These are phyloP conservation scores for Eupithecia inturbata DNA, from an alignment of 2,888 invertebrate genomes.

Conservation along the genomic window DNA sequence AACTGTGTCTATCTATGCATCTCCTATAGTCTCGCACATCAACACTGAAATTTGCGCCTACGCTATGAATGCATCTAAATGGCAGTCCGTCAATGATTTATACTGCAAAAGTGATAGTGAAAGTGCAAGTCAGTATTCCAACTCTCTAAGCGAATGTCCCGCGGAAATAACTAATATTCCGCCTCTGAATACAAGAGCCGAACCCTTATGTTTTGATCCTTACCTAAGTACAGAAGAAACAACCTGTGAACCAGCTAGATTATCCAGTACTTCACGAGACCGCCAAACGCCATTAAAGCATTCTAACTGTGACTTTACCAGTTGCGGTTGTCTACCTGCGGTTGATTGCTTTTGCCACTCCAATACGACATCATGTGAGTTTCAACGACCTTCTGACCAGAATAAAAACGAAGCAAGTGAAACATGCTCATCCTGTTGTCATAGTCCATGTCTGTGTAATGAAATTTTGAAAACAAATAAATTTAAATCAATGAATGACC, in stretches of 20 bases:
- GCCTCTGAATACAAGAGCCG: background rate
- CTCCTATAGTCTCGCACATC: background rate
- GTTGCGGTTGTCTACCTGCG: background rate
- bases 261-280: background rate
- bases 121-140: constrained; percentile 2
- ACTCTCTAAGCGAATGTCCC: background rate
- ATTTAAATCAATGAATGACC: background rate
- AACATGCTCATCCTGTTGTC: background rate
- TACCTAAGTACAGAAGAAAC: background rate
- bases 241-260: background rate
- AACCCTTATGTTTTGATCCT: background rate
- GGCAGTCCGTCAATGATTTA: background rate
- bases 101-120: background rate
- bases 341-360: background rate
- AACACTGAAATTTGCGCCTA: background rate
- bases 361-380: constrained; percentile 1
- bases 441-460: background rate
- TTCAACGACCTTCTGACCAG: background rate
- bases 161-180: background rate
- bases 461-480: background rate
- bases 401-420: background rate
- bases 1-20: constrained; percentile 1
- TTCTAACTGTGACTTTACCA: constrained; percentile 1
- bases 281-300: background rate
- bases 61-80: background rate